These are phyloP conservation scores for Nomada hirtipes DNA, from an alignment of 2,888 invertebrate genomes.

Conservation along the genomic window DNA sequence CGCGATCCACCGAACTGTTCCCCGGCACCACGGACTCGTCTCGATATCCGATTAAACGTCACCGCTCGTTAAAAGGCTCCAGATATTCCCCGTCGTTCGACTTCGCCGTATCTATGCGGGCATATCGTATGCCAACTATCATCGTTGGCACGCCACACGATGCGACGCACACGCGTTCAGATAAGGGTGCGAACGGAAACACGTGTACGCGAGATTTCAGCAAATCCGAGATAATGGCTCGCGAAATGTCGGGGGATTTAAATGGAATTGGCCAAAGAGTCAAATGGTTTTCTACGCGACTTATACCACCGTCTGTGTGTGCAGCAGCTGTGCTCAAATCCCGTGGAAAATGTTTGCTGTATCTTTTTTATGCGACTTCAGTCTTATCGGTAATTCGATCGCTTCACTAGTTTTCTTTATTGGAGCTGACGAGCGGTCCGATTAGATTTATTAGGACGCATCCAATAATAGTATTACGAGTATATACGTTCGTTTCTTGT, in stretches of 20 bases:
- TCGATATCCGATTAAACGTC: conserved; percentile 66
- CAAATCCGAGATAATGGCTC: conserved; percentile 72
- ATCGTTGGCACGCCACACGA: conserved; percentile 9
- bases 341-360: not conserved
- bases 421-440: not conserved
- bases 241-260: conserved; percentile 68
- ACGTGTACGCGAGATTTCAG: conserved; percentile 54
- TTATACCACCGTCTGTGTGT: not conserved
- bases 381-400: not conserved
- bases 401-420: not conserved
- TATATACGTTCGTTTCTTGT: not conserved
- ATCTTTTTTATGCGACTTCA: not conserved
- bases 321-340: conserved; percentile 4
- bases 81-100: conserved; percentile 33
- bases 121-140: conserved; percentile 32
- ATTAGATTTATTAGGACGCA: no score
- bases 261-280: conserved; percentile 71
- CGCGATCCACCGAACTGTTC: conserved; percentile 16
- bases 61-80: conserved; percentile 63
- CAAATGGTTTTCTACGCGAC: conserved; percentile 62
- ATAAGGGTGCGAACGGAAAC: conserved; percentile 39
- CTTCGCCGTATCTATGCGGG: conserved; percentile 28
- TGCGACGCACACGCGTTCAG: not conserved
- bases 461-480: no score
- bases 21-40: not conserved